Evolutionary conservation across 2,113 vertebrate genomes (phyloP).

Genomic region (Shinisaurus crocodilurus): DNA sequence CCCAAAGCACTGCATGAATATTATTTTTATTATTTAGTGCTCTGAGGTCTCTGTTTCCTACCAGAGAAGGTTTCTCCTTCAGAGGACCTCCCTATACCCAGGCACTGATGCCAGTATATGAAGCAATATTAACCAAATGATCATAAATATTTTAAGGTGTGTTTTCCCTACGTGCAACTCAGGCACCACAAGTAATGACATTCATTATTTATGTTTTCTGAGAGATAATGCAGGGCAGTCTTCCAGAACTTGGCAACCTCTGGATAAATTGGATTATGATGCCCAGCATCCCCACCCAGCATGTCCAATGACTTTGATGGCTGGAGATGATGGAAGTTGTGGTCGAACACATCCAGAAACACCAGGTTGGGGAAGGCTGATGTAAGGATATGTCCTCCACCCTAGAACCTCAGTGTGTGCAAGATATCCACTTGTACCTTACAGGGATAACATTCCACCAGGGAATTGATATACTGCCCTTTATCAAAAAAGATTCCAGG

Average conservation of each 20-base stretch:
- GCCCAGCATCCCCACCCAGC: not conserved
- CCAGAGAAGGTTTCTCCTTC: not conserved
- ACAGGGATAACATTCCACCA: not conserved
- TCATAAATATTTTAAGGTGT: not conserved
- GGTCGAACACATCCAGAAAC: too few species aligned
- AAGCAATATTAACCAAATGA: not conserved
- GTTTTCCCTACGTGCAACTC: not conserved
- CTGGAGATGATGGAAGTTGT: not conserved
- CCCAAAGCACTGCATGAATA: not conserved
- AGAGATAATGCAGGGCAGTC: not conserved
- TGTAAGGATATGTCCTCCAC: not conserved
- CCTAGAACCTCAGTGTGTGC: not conserved
- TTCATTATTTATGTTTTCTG: not conserved
- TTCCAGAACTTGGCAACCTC: not conserved
- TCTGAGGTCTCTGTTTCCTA: not conserved
- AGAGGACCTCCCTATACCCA: not conserved
- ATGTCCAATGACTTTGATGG: not conserved
- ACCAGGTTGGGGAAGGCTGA: too few species aligned
- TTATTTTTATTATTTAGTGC: not conserved
- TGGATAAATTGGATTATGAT: not conserved
- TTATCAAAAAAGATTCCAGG: not conserved
- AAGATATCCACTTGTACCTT: not conserved
- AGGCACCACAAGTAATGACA: not conserved
- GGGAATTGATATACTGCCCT: not conserved
- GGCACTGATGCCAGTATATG: not conserved